A percentile compares a stretch with the other conserved stretches of the same genome.
Evolutionary conservation across 2,113 vertebrate genomes (phyloP).

Genomic region (Himantopus leucocephalus): DNA sequence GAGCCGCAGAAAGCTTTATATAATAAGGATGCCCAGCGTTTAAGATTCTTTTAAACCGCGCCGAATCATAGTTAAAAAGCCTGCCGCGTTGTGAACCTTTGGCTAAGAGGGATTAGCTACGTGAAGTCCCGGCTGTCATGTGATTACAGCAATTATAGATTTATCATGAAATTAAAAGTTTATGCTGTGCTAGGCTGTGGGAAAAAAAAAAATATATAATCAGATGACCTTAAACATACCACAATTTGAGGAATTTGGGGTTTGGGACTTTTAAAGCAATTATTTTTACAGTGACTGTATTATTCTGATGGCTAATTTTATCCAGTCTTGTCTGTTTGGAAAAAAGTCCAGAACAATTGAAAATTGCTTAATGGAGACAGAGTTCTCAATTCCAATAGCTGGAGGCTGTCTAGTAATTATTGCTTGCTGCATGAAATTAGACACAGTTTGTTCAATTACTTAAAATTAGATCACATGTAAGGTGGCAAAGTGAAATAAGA

Average conservation of each 20-base stretch:
- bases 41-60: slow-evolving; percentile 59
- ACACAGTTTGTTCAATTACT: slow-evolving; percentile 86
- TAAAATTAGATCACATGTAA: slow-evolving; percentile 85
- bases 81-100: slow-evolving; percentile 56
- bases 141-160: slow-evolving; percentile 75
- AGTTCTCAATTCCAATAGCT: slow-evolving; percentile 77
- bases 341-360: slow-evolving; percentile 76
- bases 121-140: slow-evolving; percentile 71
- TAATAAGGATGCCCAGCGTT: slow-evolving; percentile 53
- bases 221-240: slow-evolving; percentile 54
- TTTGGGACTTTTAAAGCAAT: slow-evolving; percentile 50
- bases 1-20: slow-evolving; percentile 53
- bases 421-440: slow-evolving; percentile 84
- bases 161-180: slow-evolving; percentile 67
- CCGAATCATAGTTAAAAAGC: slow-evolving; percentile 40
- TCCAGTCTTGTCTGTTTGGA: slow-evolving; percentile 63
- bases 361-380: slow-evolving; percentile 79
- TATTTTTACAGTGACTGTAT: slow-evolving; percentile 67
- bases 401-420: slow-evolving; percentile 81
- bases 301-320: slow-evolving; percentile 76
- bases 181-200: slow-evolving; percentile 32
- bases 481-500: slow-evolving; percentile 71
- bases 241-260: slow-evolving; percentile 51
- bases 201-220: not conserved
- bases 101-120: slow-evolving; percentile 63